Percentiles rank a stretch among this genome's conserved stretches.
phyloP scores from a whole-genome alignment of 2,888 invertebrate genomes.

The Macropis europaea region DNA sequence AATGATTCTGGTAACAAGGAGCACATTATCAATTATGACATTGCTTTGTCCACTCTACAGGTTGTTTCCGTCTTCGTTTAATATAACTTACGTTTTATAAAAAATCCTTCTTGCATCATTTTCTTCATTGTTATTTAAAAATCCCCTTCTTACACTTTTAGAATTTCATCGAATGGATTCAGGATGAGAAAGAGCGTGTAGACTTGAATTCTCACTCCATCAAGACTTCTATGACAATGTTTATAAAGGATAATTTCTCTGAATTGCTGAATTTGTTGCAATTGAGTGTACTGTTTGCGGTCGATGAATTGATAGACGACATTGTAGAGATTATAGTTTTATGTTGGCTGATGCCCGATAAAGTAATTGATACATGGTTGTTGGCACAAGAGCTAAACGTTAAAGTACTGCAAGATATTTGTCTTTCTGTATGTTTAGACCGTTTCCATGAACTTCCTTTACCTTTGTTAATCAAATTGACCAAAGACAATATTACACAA shows the following conservation, averaged over 20 bases:
- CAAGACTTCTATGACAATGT: conserved; percentile 61
- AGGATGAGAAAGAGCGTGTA: conserved; percentile 45
- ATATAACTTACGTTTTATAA: background rate
- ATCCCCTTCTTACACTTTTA: conserved; percentile 39
- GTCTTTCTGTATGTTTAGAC: conserved; percentile 65
- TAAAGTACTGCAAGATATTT: conserved; percentile 58
- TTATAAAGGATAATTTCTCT: conserved; percentile 41
- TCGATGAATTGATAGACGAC: conserved; percentile 64
- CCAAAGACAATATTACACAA: conserved; percentile 51
- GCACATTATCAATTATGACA: conserved; percentile 69
- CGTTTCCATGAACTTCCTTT: conserved; percentile 65
- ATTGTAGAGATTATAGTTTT: conserved; percentile 62
- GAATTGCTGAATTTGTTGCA: conserved; percentile 66
- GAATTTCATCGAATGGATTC: conserved; percentile 71
- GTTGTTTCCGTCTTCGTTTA: conserved; percentile 44
- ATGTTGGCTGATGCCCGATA: conserved; percentile 61
- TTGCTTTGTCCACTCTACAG: conserved; percentile 62
- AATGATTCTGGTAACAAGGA: conserved; percentile 64
- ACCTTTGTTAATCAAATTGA: conserved; percentile 35
- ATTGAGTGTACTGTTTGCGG: conserved; percentile 66
- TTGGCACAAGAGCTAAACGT: conserved; percentile 65
- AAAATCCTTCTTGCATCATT: no score
- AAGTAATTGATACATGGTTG: conserved; percentile 66
- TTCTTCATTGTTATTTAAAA: background rate
- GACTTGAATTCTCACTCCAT: conserved; percentile 38